These are phyloP conservation scores for Pristionchus fissidentatus DNA, from an alignment of 2,888 invertebrate species.

Conservation along the genomic window DNA sequence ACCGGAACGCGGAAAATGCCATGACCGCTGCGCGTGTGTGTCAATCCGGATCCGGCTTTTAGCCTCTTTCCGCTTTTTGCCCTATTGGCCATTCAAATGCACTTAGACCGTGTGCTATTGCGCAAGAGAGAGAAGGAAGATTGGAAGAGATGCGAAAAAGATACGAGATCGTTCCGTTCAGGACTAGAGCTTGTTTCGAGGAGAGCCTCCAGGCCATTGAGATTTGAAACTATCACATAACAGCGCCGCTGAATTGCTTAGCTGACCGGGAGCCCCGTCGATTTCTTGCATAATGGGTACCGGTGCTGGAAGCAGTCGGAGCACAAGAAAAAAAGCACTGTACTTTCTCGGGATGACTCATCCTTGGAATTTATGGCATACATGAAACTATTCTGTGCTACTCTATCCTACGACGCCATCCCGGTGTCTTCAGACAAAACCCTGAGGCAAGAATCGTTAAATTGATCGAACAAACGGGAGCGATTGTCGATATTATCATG, in stretches of 20 bases:
- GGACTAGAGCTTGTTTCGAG: not conserved
- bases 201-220: slow-evolving; percentile 27
- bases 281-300: slow-evolving; percentile 28
- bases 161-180: not conserved
- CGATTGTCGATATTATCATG: too few species aligned
- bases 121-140: not conserved
- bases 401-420: too few species aligned
- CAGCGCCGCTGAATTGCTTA: not conserved
- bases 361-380: too few species aligned
- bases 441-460: too few species aligned
- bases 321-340: slow-evolving; percentile 18
- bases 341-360: slow-evolving; percentile 19
- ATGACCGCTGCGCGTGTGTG: not conserved
- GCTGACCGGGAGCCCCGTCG: not conserved
- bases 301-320: not conserved
- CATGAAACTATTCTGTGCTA: too few species aligned
- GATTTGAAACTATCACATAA: slow-evolving; percentile 37
- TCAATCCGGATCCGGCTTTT: slow-evolving; percentile 35
- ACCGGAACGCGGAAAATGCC: slow-evolving; percentile 35
- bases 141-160: slow-evolving; percentile 8
- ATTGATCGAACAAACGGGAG: too few species aligned
- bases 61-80: not conserved
- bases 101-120: slow-evolving; percentile 10
- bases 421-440: too few species aligned
- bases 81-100: slow-evolving; percentile 41